Evolutionary conservation across 2,797 vertebrate species (phyloP), one percentile per base, ranked within the genome.

Genomic region (Sebastes cheni): DNA sequence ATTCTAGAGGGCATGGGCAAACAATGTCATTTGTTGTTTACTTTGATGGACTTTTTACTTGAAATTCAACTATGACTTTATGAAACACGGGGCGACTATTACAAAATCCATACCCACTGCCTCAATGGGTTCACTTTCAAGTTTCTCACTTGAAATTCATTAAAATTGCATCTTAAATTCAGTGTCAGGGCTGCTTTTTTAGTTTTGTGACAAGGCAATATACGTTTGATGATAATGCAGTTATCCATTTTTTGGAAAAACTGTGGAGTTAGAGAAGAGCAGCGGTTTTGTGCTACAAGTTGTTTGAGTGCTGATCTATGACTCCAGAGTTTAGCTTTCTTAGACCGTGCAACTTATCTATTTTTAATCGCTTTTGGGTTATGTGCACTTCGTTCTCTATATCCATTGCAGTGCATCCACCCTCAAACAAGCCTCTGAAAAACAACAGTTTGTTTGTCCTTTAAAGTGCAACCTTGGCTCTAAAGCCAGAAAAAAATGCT

Each of bases 321-420:
- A 71, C 61, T 69, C 12, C 36, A 70, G 73, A 20, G 58, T 70
- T 71, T 30, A 30, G 11, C 59, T 77, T 39, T 74, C 23, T 75
- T 46, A 75, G 10, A 80, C 55, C 10, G 14, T 58, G 23, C 25
- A 78, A 13, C 16, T 65, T 54, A 72, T 79, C 18, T 29, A 62
- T 67, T 72, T 79, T 56, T 54, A 70, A 84, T 81, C 4, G 2
- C 64, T 76, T 80, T 83, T 64, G 56, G 62, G 25, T 34, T 50
- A 76, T 56, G 60, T 54, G 11, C 23, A 16, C 55, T 66, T 70
- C 6, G 23, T 67, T 80, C 50, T 23, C 23, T 18, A n/a, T 27
- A 67, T 27, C 10, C 20, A 20, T 20, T 56, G 13, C 64, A 52
- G 22, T 46, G 52, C 39, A 60, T 67, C 56, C 27, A 55, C 25